phyloP scores from a whole-genome alignment of 2,113 vertebrate genomes.

The Orthochromis indermauri region DNA sequence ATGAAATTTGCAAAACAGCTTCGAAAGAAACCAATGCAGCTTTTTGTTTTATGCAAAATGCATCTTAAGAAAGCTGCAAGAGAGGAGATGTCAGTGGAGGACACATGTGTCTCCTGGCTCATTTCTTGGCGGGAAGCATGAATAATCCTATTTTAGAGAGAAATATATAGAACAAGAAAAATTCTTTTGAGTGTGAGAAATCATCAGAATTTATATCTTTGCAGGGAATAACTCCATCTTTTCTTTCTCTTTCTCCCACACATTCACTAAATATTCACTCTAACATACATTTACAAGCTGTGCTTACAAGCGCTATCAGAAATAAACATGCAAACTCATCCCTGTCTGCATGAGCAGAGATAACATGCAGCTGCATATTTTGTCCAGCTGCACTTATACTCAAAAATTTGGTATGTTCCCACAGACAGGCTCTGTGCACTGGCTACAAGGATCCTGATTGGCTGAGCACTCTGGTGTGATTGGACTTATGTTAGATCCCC shows the following conservation, averaged over 20 bases:
- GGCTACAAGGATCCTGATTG: conserved; percentile 2
- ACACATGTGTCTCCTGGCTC: background rate
- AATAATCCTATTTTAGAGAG: background rate
- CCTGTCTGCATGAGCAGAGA: background rate
- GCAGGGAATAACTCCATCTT: background rate
- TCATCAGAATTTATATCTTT: background rate
- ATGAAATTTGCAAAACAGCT: background rate
- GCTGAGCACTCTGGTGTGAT: conserved; percentile 8
- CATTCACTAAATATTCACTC: background rate
- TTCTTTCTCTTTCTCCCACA: background rate
- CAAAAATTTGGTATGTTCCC: background rate
- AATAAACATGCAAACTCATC: background rate
- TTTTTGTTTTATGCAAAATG: background rate
- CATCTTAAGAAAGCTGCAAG: background rate
- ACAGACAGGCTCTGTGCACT: background rate
- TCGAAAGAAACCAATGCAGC: background rate
- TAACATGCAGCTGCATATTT: background rate
- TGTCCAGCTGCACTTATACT: background rate
- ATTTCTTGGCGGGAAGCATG: background rate
- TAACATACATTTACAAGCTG: background rate
- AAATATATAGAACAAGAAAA: background rate
- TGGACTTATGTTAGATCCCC: background rate
- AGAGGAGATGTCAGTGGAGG: background rate
- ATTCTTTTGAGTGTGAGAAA: background rate
- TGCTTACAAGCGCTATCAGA: background rate